Evolutionary conservation across 2,113 vertebrate genomes (phyloP).

Genomic region (Atlantisia rogersi): DNA sequence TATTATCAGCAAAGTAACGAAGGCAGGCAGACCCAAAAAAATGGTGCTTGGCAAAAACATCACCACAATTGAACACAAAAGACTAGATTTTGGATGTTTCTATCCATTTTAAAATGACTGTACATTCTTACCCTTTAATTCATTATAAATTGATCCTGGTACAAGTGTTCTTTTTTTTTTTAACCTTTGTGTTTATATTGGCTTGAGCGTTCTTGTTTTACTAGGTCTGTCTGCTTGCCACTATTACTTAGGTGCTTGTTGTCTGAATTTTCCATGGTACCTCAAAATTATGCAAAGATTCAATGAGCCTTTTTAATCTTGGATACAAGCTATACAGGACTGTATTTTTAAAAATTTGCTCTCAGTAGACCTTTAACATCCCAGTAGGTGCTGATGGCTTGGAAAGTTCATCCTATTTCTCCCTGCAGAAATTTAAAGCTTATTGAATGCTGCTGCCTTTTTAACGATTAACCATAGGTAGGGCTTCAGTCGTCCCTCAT

Average conservation of each 20-base stretch:
- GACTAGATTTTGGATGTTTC: neutral
- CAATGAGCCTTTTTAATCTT: neutral
- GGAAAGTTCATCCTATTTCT: neutral
- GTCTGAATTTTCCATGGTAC: neutral
- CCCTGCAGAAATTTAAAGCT: neutral
- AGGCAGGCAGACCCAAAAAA: neutral
- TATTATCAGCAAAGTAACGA: constrained; percentile 21
- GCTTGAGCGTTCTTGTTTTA: neutral
- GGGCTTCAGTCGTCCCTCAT: neutral
- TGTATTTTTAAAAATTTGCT: neutral
- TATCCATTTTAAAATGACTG: neutral
- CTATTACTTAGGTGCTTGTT: neutral
- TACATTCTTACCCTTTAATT: neutral
- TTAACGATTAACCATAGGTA: neutral
- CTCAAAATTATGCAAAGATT: neutral
- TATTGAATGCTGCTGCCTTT: neutral
- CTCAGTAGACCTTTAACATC: neutral
- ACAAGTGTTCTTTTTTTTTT: neutral
- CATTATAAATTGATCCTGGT: neutral
- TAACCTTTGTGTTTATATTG: neutral
- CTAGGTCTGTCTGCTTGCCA: neutral
- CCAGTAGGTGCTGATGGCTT: neutral
- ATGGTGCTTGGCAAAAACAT: neutral
- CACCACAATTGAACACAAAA: neutral
- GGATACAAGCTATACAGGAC: neutral